Evolutionary conservation across 2,888 invertebrate genomes (phyloP).

Genomic region (Ceramica pisi): DNA sequence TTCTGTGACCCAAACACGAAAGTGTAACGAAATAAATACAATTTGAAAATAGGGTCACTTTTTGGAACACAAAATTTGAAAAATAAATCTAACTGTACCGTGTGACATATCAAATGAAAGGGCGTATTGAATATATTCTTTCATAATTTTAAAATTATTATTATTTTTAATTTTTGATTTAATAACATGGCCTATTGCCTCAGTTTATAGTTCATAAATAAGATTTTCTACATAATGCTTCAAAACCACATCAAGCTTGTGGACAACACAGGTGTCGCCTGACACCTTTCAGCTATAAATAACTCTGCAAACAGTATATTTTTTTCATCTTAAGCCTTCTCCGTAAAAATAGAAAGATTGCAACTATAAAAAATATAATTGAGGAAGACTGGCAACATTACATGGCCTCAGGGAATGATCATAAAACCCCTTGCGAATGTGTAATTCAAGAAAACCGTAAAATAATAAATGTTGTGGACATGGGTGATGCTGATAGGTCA

Average conservation of each 20-base stretch:
- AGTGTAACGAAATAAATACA: too few species aligned
- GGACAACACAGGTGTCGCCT: constrained; percentile 41
- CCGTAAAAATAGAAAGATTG: constrained; percentile 53
- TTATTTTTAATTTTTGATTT: too few species aligned
- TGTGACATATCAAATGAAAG: too few species aligned
- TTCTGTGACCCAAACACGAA: too few species aligned
- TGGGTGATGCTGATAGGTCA: not conserved
- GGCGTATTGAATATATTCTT: too few species aligned
- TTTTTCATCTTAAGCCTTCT: constrained; percentile 47
- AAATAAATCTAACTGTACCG: too few species aligned
- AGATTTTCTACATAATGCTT: constrained; percentile 2
- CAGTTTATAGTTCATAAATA: not conserved
- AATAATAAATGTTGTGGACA: constrained; percentile 12
- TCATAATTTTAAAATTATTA: too few species aligned
- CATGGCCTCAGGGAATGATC: constrained; percentile 16
- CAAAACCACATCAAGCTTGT: constrained; percentile 3
- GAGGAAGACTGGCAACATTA: constrained; percentile 47
- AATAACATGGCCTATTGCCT: too few species aligned
- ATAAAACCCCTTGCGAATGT: constrained; percentile 40
- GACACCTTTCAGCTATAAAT: constrained; percentile 48
- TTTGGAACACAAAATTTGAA: too few species aligned
- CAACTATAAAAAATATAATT: constrained; percentile 52
- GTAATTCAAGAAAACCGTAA: constrained; percentile 4
- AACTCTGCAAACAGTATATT: constrained; percentile 42
- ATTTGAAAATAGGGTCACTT: too few species aligned